Evolutionary conservation across 2,797 vertebrate species (phyloP), one percentile per base, ranked within the genome.

Genomic region (Enteromius mattozi): DNA sequence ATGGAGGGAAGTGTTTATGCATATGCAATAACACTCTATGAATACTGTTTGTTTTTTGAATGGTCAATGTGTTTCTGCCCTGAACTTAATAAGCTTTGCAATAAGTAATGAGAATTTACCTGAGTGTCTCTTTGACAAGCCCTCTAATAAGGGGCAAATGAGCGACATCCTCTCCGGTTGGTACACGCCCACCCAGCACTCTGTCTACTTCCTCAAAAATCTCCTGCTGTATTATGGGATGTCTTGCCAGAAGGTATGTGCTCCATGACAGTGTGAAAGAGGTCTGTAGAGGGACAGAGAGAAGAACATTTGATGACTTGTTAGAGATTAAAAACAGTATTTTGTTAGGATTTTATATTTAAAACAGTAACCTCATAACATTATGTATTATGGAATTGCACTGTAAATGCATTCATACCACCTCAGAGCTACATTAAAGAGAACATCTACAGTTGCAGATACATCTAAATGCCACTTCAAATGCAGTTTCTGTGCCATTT

Each of bases 201-300:
- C 49, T 88, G 2, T 87, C 87, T 78, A 98, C 94, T 89, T 98
- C 96, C 19, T 87, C 88, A 75, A 94, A 95, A 91, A 98, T 95
- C 83, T 92, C 84, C 87, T 96, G 91, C 84, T 99, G 97, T 69
- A 95, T 88, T 6, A 92, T 87, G 4, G 96, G 96, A 86, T 98
- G 93, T 14, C 89, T 95, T 2, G 97, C 98, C 84, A 99, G 90
- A 81, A 99, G 93, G 86, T 97, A 97, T n/a, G 90, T 91, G 30
- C 96, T 95, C 97, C 97, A 98, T 1, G 97, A 97, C 79, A 98
- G 90, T 0, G 97, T 97, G 91, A 97, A 97, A n/a, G 97, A 98
- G 1, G 96, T 98, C 98, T 98, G 76, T 24, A 16, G 12, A 35
- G 85, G 10, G n/a, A 27, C 12, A 61, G 24, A 49, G 40, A 9